phyloP scores from a whole-genome alignment of 2,113 vertebrate genomes.

The Vombatus ursinus region DNA sequence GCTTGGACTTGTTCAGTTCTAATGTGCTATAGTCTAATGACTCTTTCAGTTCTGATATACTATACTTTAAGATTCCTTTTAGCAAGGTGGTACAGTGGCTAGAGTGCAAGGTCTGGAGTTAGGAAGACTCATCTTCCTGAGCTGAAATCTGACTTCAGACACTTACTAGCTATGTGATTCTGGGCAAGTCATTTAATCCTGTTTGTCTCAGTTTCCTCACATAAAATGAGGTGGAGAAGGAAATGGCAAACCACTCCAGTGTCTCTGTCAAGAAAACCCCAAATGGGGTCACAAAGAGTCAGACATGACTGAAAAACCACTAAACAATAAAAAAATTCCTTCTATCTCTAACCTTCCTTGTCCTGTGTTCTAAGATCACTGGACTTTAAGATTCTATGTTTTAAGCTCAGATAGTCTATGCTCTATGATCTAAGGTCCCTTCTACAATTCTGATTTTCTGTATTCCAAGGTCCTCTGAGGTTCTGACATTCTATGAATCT shows the following conservation, averaged over 20 bases:
- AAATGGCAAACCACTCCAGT: too few species aligned
- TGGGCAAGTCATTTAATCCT: too few species aligned
- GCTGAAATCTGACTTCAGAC: too few species aligned
- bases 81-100: too few species aligned
- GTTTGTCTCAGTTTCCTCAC: too few species aligned
- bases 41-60: not conserved
- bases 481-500: not conserved
- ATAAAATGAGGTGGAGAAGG: too few species aligned
- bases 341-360: not conserved
- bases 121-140: too few species aligned
- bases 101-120: too few species aligned
- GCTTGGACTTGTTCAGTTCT: not conserved
- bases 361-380: not conserved
- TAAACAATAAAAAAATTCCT: not conserved
- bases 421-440: not conserved
- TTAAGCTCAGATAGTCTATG: not conserved
- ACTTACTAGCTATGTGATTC: too few species aligned
- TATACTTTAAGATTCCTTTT: not conserved
- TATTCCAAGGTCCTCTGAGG: not conserved
- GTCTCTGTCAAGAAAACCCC: too few species aligned
- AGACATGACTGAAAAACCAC: too few species aligned
- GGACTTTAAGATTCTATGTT: not conserved
- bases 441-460: not conserved
- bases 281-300: too few species aligned
- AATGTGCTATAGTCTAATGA: not conserved